A percentile compares a stretch with the other conserved stretches of the same genome.
Conservation (phyloP, 2,888 invertebrate genomes). For the Dendrolimus pini region DNA sequence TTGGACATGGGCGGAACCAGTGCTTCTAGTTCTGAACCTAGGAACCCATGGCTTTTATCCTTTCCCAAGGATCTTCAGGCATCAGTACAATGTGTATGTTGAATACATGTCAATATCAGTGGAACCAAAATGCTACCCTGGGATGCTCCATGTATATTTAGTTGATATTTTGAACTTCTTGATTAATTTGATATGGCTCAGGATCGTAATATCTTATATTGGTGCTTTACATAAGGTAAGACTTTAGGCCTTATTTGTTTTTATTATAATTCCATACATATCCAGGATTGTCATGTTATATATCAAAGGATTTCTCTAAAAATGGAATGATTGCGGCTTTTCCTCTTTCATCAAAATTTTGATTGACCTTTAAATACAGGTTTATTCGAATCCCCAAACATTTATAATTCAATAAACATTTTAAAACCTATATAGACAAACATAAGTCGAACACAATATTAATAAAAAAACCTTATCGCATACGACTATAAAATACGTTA, state of each 20-base stretch:
- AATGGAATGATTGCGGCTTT: no score
- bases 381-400: no score
- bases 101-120: conserved; percentile 28
- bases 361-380: no score
- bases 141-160: conserved; percentile 46
- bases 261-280: neutral
- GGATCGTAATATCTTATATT: conserved; percentile 40
- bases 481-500: no score
- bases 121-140: conserved; percentile 43
- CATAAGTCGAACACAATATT: no score
- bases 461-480: no score
- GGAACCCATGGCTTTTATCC: conserved; percentile 62
- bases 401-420: no score
- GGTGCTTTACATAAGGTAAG: conserved; percentile 45
- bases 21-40: conserved; percentile 42
- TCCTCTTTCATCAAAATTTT: no score
- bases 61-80: conserved; percentile 38
- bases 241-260: neutral
- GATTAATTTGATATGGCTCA: conserved; percentile 53
- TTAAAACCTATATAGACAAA: no score
- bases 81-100: conserved; percentile 30
- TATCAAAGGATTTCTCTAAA: no score
- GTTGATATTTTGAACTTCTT: conserved; percentile 45
- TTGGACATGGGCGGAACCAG: conserved; percentile 40
- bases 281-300: no score